Evolutionary conservation across 2,888 invertebrate genomes (phyloP).

Genomic region (Acronicta psi): DNA sequence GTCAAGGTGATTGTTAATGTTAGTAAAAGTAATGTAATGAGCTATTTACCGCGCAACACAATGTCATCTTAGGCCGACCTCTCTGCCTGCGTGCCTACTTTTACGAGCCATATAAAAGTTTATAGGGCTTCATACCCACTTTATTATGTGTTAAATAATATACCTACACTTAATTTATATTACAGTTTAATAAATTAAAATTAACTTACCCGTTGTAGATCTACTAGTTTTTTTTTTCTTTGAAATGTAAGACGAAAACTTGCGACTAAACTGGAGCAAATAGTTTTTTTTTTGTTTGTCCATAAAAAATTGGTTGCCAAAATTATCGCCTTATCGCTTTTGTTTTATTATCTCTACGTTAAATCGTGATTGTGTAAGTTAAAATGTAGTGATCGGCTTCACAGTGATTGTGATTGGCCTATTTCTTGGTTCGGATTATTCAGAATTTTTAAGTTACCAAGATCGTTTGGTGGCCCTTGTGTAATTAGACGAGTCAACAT

Average conservation of each 20-base stretch:
- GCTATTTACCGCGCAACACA: slow-evolving; percentile 60
- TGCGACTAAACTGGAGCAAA: too few relatives aligned
- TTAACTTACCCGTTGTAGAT: slow-evolving; percentile 30
- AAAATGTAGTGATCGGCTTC: slow-evolving; percentile 54
- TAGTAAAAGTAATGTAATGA: slow-evolving; percentile 57
- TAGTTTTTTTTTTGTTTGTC: too few relatives aligned
- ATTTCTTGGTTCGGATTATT: slow-evolving; percentile 51
- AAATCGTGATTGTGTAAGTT: slow-evolving; percentile 37
- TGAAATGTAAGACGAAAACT: too few relatives aligned
- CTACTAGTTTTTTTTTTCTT: too few relatives aligned
- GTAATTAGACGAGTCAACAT: slow-evolving; percentile 76
- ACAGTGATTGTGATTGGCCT: slow-evolving; percentile 47
- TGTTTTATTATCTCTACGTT: slow-evolving; percentile 43
- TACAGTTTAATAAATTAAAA: slow-evolving; percentile 39
- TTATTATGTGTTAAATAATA: slow-evolving; percentile 72
- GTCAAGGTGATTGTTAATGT: slow-evolving; percentile 53
- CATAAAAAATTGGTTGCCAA: slow-evolving; percentile 43
- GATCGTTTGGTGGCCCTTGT: slow-evolving; percentile 52
- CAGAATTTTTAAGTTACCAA: slow-evolving; percentile 56
- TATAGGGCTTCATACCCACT: slow-evolving; percentile 66
- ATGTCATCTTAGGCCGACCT: slow-evolving; percentile 64
- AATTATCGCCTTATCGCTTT: slow-evolving; percentile 28
- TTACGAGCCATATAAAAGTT: slow-evolving; percentile 70
- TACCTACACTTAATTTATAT: slow-evolving; percentile 26
- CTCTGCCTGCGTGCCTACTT: slow-evolving; percentile 64